Evolutionary conservation across 2,888 invertebrate genomes (phyloP).

Genomic region (Brachyptera putata): DNA sequence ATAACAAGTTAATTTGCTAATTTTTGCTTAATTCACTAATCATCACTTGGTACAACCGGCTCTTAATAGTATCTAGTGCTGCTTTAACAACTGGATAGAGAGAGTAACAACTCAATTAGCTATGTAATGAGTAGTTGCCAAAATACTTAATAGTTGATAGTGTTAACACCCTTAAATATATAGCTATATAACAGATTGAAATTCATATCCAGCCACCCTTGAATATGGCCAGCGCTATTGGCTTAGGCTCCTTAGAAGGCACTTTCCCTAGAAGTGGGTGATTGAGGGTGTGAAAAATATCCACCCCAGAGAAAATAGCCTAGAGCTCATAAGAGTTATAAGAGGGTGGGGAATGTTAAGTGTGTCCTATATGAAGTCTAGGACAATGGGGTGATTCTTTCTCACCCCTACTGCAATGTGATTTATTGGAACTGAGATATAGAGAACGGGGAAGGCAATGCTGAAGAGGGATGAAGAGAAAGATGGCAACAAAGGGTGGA

Average conservation of each 20-base stretch:
- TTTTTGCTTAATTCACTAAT: no score
- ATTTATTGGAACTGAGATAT: conserved; percentile 32
- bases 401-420: conserved; percentile 25
- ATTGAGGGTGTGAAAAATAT: conserved; percentile 8
- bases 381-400: conserved; percentile 13
- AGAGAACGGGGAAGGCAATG: conserved; percentile 21
- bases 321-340: conserved; percentile 8
- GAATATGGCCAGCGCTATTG: conserved; percentile 13
- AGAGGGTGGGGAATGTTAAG: conserved; percentile 3
- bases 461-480: conserved; percentile 11
- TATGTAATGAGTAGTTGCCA: no score
- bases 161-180: no score
- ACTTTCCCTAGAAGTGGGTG: conserved; percentile 3
- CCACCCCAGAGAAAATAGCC: conserved; percentile 15
- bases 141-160: no score
- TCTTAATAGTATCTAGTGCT: no score
- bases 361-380: conserved; percentile 8
- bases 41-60: no score
- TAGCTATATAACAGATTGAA: conserved; percentile 25
- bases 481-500: conserved; percentile 11
- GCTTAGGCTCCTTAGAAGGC: not conserved
- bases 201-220: conserved; percentile 25
- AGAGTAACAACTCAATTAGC: no score
- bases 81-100: no score
- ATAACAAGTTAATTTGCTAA: no score